A percentile compares a stretch with the other conserved stretches of the same genome.
These are phyloP conservation scores for Numida meleagris DNA, from an alignment of 2,113 vertebrate species.

Conservation along the genomic window DNA sequence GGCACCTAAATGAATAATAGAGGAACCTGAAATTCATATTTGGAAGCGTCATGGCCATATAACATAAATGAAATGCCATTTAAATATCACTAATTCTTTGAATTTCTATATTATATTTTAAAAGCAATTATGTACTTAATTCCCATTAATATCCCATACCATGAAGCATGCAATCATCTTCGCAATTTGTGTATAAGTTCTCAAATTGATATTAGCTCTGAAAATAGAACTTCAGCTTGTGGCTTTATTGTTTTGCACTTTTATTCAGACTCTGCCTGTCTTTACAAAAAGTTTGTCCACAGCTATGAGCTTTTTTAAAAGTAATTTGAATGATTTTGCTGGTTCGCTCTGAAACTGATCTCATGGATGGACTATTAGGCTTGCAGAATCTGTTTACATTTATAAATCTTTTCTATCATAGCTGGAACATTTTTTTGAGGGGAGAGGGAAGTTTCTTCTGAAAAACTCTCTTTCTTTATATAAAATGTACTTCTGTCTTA, in stretches of 20 bases:
- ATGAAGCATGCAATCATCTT: neutral
- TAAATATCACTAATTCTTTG: neutral
- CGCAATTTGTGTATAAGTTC: neutral
- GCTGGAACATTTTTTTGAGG: neutral
- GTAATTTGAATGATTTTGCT: neutral
- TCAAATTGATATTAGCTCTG: neutral
- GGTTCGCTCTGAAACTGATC: neutral
- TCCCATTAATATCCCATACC: neutral
- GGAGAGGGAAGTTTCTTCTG: neutral
- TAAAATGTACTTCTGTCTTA: neutral
- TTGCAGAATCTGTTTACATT: slow-evolving; percentile 21
- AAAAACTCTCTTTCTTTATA: neutral
- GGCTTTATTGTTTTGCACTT: neutral
- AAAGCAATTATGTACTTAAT: neutral
- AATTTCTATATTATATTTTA: neutral
- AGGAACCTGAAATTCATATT: neutral
- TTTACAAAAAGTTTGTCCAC: neutral
- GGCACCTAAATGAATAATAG: neutral
- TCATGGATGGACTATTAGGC: neutral
- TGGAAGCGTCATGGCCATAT: neutral
- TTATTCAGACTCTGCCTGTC: neutral
- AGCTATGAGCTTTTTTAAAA: neutral
- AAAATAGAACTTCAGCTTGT: neutral
- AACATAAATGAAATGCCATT: neutral
- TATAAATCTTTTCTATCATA: neutral